phyloP scores from a whole-genome alignment of 2,888 invertebrate species.

The Agrochola macilenta region DNA sequence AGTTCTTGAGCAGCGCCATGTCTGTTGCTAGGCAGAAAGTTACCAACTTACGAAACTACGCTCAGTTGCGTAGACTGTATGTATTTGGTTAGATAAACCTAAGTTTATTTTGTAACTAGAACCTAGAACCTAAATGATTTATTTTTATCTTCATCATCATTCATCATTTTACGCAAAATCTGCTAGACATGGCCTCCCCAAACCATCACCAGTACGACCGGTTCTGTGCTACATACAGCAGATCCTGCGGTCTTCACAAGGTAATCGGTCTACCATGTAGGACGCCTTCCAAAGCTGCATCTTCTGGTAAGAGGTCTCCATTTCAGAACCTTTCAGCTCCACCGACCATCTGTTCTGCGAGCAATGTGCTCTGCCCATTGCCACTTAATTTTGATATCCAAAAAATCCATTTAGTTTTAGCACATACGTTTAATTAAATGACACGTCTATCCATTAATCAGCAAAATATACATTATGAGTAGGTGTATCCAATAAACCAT shows the following conservation, averaged over 20 bases:
- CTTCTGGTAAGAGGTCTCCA: too few species aligned
- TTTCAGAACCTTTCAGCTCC: too few species aligned
- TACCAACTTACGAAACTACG: neutral
- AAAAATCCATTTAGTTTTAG: neutral
- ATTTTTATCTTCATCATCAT: too few species aligned
- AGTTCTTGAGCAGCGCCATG: neutral
- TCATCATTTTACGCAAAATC: too few species aligned
- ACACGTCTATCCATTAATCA: neutral
- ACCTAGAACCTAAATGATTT: neutral
- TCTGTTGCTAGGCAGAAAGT: neutral
- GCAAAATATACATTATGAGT: conserved; percentile 13
- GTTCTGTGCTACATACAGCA: too few species aligned
- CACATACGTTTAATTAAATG: neutral
- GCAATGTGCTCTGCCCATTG: too few species aligned
- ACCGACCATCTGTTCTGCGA: too few species aligned
- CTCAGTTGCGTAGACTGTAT: neutral
- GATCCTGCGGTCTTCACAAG: too few species aligned
- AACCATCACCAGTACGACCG: too few species aligned
- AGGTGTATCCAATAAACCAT: conserved; percentile 20
- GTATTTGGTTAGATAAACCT: neutral
- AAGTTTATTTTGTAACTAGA: neutral
- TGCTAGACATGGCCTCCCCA: too few species aligned
- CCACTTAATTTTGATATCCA: neutral
- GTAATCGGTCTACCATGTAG: too few species aligned
- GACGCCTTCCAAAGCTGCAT: too few species aligned